Evolutionary conservation across 2,888 invertebrate species (phyloP).

Genomic region (Halocaridina rubra): DNA sequence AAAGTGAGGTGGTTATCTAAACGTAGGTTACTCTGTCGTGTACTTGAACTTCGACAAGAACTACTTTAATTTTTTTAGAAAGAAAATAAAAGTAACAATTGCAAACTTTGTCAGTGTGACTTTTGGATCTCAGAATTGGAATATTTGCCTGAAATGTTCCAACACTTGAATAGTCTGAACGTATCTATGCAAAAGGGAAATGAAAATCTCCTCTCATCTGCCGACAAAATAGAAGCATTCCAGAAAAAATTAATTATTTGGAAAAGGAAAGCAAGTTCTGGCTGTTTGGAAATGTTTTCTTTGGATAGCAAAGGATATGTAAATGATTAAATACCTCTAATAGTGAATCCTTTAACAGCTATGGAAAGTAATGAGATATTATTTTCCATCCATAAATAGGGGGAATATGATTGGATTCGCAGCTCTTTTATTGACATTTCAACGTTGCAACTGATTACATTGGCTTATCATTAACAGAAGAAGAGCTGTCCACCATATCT

Average conservation of each 20-base stretch:
- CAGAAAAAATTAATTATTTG: constrained; percentile 13
- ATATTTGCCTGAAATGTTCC: constrained; percentile 15
- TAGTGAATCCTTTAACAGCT: neutral
- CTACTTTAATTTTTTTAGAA: neutral
- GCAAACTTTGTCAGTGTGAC: neutral
- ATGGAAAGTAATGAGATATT: neutral
- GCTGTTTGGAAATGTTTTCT: constrained; percentile 13
- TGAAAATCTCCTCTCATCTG: neutral
- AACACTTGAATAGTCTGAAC: no score
- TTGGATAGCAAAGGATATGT: neutral
- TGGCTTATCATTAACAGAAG: neutral
- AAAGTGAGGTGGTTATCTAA: neutral
- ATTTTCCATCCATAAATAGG: constrained; percentile 20
- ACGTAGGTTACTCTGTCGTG: neutral
- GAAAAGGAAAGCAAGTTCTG: neutral
- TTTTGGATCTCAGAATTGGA: constrained; percentile 13
- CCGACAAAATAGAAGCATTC: neutral
- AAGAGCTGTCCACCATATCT: constrained; percentile 10
- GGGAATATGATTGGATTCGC: constrained; percentile 23
- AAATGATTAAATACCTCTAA: neutral
- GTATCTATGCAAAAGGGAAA: neutral
- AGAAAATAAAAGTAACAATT: neutral
- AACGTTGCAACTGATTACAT: neutral
- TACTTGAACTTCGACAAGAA: constrained; percentile 12
- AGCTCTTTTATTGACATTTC: no score